Base-by-base conservation (phyloP, 2,888 invertebrate species). In the Tinea pellionella region DNA sequence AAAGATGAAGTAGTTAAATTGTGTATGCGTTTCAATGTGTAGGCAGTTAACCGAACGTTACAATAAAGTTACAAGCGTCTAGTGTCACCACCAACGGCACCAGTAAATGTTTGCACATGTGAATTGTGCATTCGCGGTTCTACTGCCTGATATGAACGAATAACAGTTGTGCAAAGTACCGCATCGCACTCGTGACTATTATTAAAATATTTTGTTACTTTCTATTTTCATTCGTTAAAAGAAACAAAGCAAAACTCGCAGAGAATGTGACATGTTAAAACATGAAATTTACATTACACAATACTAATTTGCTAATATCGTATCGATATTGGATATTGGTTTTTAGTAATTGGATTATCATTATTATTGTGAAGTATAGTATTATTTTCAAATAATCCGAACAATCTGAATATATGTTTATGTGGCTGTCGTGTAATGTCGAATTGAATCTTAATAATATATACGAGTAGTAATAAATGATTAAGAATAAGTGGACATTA, bases 121-220 rank as follows among this genome's bases (percentile, higher is more conserved):
- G 24, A 53, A 53, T 53, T 53, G 53, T 53, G 32, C 57, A 57
- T 32, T 30, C 32, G 57, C 57, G 57, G 57, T 57, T 32, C 32
- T 32, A 16, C 13, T 4, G 13, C 57, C 32, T 15, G 32, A 57
- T 57, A 57, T 57, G 32, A 57, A 57, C 57, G 57, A 32, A 55
- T 55, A 55, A 55, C 55, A 55, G 24, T 55, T 55, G 29, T 55
- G 51, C 16, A 51, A 16, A 2, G 18, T 51, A 11, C 8, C 24
- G 24, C 24, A 24, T n/a, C n/a, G 2, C 11, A 53, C 2, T 53
- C 24, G 53, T 1, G 2, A 12, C 19, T 18, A 24, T 24, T 53
- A 53, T 53, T 53, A 53, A 53, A 53, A 53, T 53, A 24, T 53
- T 53, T 53, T 53, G 18, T 53, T 53, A 11, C 24, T 53, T 24